Evolutionary conservation across 2,113 vertebrate species (phyloP), one percentile per base, ranked within the genome.

Genomic region (Crotophaga sulcirostris): DNA sequence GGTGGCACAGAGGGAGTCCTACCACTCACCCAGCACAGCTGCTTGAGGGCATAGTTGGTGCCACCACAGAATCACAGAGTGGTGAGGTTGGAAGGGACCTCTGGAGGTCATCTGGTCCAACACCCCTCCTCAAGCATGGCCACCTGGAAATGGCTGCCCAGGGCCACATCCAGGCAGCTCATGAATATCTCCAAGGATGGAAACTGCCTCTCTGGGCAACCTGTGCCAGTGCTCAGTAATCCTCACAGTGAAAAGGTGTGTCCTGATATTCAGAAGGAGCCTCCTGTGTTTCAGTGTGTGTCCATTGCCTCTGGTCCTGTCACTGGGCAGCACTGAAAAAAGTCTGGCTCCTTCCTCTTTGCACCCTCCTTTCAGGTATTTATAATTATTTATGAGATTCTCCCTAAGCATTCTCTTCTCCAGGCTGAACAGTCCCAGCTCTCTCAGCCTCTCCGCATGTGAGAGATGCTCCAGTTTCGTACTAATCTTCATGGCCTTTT

Each of bases 91-190:
- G 10, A 58, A 81, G 34, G 6, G 44, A 64, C 21, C 29, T 78
- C 36, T 45, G 55, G 36, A 84, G 11, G 6, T 31, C 40, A 33
- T 15, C 49, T 69, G 36, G 59, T 40, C 36, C 64, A 85, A 31
- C 8, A 7, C 13, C 18, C 17, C 55, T 56, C 44, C 29, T 47
- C 34, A 78, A 7, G 10, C 1, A 81, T 10, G 9, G 38, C 8
- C 12, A 42, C 26, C 23, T 15, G 54, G 5, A 49, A 36, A 25
- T 0, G 0, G 7, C 0, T 58, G 13, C 21, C 13, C 31, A 77
- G 18, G 54, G 20, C 33, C 4, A 9, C 0, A 9, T 31, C 38
- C 54, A 59, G 10, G 3, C 6, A 7, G 18, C 9, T 64, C 73
- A 28, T 59, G 18, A 45, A 3, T 34, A 55, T 10, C 21, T 84